These are phyloP conservation scores for Pocillopora grandis DNA, from an alignment of 92 coral and sea anemone species.

Conservation along the genomic window DNA sequence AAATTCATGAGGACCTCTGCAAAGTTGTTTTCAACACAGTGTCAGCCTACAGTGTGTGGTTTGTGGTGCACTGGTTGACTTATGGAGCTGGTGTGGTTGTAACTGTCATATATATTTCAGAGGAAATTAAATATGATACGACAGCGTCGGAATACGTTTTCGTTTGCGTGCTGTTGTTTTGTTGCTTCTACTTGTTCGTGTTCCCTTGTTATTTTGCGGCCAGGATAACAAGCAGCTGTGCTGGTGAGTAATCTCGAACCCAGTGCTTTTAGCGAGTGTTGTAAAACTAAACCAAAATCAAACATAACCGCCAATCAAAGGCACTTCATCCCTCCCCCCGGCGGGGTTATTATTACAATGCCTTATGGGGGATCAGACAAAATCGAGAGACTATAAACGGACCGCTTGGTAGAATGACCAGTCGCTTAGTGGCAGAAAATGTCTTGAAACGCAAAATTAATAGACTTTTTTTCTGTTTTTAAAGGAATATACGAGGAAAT, in stretches of 20 bases:
- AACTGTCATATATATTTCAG: slow-evolving; percentile 43
- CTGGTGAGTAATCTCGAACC: slow-evolving; percentile 43
- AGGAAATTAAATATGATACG: slow-evolving; percentile 38
- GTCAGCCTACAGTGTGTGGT: slow-evolving; percentile 67
- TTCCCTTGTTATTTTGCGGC: slow-evolving; percentile 79
- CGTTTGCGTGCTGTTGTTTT: slow-evolving; percentile 20
- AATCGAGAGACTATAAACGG: too few species aligned
- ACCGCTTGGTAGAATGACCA: background rate
- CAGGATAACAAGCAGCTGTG: slow-evolving; percentile 68
- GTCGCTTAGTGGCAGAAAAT: background rate
- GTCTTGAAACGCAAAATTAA: background rate
- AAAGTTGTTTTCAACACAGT: slow-evolving; percentile 65
- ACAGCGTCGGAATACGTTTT: slow-evolving; percentile 26
- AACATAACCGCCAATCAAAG: too few species aligned
- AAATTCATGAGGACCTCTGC: slow-evolving; percentile 69
- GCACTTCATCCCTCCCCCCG: too few species aligned
- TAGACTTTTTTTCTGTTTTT: background rate
- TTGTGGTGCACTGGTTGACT: slow-evolving; percentile 65
- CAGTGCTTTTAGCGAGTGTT: background rate
- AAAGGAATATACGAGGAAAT: slow-evolving; percentile 58
- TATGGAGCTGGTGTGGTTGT: slow-evolving; percentile 55
- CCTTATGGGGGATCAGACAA: too few species aligned
- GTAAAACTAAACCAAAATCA: too few species aligned
- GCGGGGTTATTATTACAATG: too few species aligned
- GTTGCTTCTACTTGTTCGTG: slow-evolving; percentile 52